phyloP scores from a whole-genome alignment of 2,888 invertebrate species.

The Ichneumoninae sp. region DNA sequence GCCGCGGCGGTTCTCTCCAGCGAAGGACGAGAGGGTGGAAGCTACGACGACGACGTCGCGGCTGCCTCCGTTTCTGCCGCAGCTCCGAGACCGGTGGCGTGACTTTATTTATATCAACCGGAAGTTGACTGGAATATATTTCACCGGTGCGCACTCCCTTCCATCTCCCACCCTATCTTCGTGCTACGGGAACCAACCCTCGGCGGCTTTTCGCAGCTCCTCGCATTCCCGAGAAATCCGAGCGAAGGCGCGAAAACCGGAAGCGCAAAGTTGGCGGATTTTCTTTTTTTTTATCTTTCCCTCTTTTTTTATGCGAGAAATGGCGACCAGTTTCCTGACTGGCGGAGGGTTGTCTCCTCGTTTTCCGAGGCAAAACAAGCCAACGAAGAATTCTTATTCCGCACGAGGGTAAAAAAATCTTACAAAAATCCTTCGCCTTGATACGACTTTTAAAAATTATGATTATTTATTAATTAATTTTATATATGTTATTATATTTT shows the following conservation, averaged over 20 bases:
- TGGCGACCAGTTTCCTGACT: slow-evolving; percentile 74
- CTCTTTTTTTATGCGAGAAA: slow-evolving; percentile 78
- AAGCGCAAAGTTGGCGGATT: slow-evolving; percentile 83
- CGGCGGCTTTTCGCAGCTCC: slow-evolving; percentile 73
- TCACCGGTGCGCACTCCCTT: slow-evolving; percentile 75
- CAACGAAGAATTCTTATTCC: slow-evolving; percentile 2
- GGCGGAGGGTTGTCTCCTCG: slow-evolving; percentile 13
- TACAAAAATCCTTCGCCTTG: neutral
- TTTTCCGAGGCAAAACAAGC: neutral
- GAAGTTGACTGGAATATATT: slow-evolving; percentile 84
- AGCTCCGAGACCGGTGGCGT: slow-evolving; percentile 79
- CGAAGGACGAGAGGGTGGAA: slow-evolving; percentile 35
- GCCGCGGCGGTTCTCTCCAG: slow-evolving; percentile 70
- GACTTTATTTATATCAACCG: slow-evolving; percentile 84
- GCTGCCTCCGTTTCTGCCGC: slow-evolving; percentile 64
- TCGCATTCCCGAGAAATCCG: slow-evolving; percentile 74
- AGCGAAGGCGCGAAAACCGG: slow-evolving; percentile 81
- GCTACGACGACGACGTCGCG: slow-evolving; percentile 70
- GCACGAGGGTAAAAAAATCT: neutral
- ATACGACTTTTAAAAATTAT: neutral
- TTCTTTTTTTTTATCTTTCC: slow-evolving; percentile 73
- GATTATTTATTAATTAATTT: neutral
- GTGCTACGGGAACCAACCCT: slow-evolving; percentile 27
- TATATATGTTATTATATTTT: neutral
- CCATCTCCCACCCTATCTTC: slow-evolving; percentile 36